Base-by-base conservation (phyloP, 2,888 invertebrate species). In the Orthonevra nobilis region DNA sequence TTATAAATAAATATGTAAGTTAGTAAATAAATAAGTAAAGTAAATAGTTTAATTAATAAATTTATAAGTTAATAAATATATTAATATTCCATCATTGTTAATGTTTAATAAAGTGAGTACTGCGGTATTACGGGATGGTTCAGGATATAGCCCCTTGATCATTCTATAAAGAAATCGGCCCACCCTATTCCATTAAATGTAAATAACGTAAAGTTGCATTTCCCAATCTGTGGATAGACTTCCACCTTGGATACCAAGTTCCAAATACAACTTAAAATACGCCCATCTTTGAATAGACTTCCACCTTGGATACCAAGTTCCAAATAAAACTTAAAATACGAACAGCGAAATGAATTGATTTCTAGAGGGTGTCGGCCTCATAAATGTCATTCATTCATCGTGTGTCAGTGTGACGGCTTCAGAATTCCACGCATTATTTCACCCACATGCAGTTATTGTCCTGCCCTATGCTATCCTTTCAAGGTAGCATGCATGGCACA, bases 321-420 rank as follows among this genome's bases (percentile, higher is more conserved):
- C 42, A 44, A 64, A 77, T 19, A 32, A 52, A 77, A 70, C 63
- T 58, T 44, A 69, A 60, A 64, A 64, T 63, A 77, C 70, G 70
- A 42, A 56, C 3, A 52, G 15, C 44, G 66, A 36, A 32, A 50
- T 44, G 28, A 12, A 14, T 28, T 52, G 46, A 38, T 58, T 56
- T 23, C 23, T 17, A 28, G 32, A 48, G 40, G 23, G 15, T 23
- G 23, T 5, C 23, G 3, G 23, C 23, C 23, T 23, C 3, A 6
- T 0, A 32, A 58, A 42, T 58, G 32, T 23, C 36, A 36, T 26
- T 6, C 12, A 26, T 54, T 26, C 44, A 2, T 58, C n/a, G n/a
- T n/a, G n/a, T n/a, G 58, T 32, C 32, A 50, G 20, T 60, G 32
- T 3, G 30, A 32, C n/a, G 40, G 38, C 19, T 58, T 48, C 14